A percentile compares a stretch with the other conserved stretches of the same genome.
These are phyloP conservation scores for Leontocebus nigricollis DNA, from an alignment of 2,797 vertebrate genomes.

Conservation along the genomic window DNA sequence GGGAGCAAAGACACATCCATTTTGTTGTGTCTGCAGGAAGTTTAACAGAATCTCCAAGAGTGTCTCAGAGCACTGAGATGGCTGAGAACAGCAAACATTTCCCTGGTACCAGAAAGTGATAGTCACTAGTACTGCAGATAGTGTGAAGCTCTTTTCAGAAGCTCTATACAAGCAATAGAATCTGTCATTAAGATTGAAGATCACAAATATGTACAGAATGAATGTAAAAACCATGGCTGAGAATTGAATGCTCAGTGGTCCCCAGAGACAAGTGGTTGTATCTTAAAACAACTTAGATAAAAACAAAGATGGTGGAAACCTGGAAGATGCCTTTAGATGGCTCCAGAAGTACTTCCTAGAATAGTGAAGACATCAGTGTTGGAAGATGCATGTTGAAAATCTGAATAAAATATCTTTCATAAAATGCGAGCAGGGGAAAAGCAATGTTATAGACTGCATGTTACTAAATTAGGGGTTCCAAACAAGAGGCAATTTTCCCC, in stretches of 20 bases:
- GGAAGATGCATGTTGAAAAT: neutral
- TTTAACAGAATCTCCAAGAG: neutral
- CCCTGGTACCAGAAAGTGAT: neutral
- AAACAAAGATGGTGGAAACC: neutral
- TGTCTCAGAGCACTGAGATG: neutral
- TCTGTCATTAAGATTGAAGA: neutral
- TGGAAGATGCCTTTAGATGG: neutral
- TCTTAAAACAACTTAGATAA: neutral
- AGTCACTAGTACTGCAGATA: neutral
- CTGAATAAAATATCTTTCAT: neutral
- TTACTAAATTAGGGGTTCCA: neutral
- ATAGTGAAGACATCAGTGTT: neutral
- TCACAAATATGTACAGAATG: neutral
- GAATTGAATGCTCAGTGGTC: neutral
- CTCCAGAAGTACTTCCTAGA: neutral
- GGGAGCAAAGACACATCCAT: neutral
- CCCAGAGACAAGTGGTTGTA: neutral
- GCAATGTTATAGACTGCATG: neutral
- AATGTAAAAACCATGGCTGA: neutral
- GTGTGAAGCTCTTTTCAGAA: neutral
- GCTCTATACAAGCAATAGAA: neutral
- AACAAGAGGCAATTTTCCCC: neutral
- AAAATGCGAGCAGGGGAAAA: neutral
- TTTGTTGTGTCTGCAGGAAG: neutral
- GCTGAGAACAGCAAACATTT: neutral